phyloP scores from a whole-genome alignment of 2,888 invertebrate species.

The Hesperia comma region DNA sequence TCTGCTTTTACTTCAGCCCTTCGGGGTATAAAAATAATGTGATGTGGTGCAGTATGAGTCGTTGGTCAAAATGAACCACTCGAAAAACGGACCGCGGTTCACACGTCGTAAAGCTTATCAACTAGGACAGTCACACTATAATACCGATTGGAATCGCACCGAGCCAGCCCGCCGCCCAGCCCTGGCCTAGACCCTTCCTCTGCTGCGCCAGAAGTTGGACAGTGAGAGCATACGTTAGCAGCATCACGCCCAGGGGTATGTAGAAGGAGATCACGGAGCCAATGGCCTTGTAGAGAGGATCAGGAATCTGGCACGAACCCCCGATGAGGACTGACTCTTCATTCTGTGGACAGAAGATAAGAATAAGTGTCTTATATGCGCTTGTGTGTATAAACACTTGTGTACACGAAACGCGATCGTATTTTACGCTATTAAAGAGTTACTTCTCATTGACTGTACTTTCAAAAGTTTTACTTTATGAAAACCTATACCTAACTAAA shows the following conservation, averaged over 20 bases:
- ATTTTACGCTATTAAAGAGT: too few species aligned
- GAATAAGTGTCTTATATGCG: neutral
- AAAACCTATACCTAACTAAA: too few species aligned
- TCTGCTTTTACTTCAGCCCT: too few species aligned
- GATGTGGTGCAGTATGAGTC: too few species aligned
- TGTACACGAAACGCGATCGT: too few species aligned
- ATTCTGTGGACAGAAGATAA: conserved; percentile 83
- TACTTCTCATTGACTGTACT: too few species aligned
- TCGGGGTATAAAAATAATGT: too few species aligned
- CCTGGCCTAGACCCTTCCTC: conserved; percentile 87
- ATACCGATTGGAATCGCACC: conserved; percentile 85
- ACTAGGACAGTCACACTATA: conserved; percentile 36
- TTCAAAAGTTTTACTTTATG: too few species aligned
- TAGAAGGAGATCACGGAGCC: conserved; percentile 98
- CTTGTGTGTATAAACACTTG: too few species aligned
- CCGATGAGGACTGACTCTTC: conserved; percentile 92
- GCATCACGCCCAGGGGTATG: conserved; percentile 97
- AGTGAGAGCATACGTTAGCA: conserved; percentile 96
- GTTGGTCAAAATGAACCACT: too few species aligned
- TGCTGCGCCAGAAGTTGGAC: conserved; percentile 93
- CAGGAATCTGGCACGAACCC: conserved; percentile 94
- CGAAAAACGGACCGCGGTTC: too few species aligned
- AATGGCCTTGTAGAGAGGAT: conserved; percentile 94
- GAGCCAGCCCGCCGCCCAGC: conserved; percentile 91
- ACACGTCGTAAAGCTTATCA: conserved; percentile 1